Conservation (phyloP, 2,888 invertebrate species). For the Sphinx pinastri region DNA sequence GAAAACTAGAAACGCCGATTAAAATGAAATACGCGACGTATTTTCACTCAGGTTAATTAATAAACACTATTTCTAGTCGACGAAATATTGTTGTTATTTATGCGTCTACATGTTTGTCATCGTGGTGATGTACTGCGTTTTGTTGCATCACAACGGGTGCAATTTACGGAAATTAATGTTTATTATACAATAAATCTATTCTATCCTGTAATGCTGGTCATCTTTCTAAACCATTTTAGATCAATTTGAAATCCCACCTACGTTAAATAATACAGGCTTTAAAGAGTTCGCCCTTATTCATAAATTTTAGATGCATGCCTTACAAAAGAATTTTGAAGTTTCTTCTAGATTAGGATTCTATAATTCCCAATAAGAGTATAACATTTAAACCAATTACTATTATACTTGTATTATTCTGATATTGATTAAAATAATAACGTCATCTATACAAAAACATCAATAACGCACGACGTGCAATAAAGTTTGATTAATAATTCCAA, state of each 20-base stretch:
- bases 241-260: too few relatives aligned
- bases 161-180: too few relatives aligned
- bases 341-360: too few relatives aligned
- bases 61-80: conserved; percentile 61
- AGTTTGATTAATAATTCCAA: conserved; percentile 28
- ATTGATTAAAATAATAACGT: conserved; percentile 28
- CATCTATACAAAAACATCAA: conserved; percentile 28
- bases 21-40: conserved; percentile 70
- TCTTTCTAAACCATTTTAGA: too few relatives aligned
- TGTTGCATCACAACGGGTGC: conserved; percentile 22
- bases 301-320: too few relatives aligned
- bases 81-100: conserved; percentile 78
- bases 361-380: background rate
- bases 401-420: conserved; percentile 5
- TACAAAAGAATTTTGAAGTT: too few relatives aligned
- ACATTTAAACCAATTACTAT: background rate
- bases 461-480: conserved; percentile 28
- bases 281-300: background rate
- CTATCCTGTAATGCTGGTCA: too few relatives aligned
- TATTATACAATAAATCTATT: too few relatives aligned
- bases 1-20: conserved; percentile 70
- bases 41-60: conserved; percentile 67
- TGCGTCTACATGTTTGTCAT: conserved; percentile 57
- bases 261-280: background rate
- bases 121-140: conserved; percentile 36